Conservation (phyloP, 2,113 vertebrate genomes). For the Phalacrocorax pelagicus region DNA sequence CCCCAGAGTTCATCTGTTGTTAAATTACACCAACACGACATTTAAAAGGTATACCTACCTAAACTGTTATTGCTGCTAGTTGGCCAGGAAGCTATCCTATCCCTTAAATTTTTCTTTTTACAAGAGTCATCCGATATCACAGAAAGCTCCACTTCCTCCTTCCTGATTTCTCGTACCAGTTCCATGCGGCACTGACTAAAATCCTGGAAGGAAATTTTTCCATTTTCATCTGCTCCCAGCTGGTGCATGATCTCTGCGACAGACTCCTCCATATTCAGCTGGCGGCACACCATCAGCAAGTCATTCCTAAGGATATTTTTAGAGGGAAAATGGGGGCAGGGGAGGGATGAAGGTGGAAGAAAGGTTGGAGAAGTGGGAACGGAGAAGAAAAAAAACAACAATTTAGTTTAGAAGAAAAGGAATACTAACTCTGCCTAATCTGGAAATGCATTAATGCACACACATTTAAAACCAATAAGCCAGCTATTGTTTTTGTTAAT, state of each 20-base stretch:
- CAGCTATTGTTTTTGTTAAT: not conserved
- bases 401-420: slow-evolving; percentile 14
- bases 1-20: not conserved
- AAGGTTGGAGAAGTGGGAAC: not conserved
- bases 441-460: not conserved
- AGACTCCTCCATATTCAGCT: slow-evolving; percentile 84
- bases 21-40: not conserved
- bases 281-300: slow-evolving; percentile 84
- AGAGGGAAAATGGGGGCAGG: not conserved
- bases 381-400: not conserved
- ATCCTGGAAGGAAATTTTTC: slow-evolving; percentile 85
- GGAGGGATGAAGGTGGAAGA: not conserved
- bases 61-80: slow-evolving; percentile 81
- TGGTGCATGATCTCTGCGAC: slow-evolving; percentile 85
- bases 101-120: slow-evolving; percentile 72
- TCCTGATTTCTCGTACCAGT: slow-evolving; percentile 81
- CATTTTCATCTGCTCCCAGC: slow-evolving; percentile 81
- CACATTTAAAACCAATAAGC: not conserved
- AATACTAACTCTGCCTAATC: not conserved
- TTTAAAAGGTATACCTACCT: slow-evolving; percentile 70
- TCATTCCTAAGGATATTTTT: slow-evolving; percentile 77
- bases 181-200: slow-evolving; percentile 82
- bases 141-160: slow-evolving; percentile 81
- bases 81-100: slow-evolving; percentile 78
- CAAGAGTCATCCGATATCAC: slow-evolving; percentile 71